Evolutionary conservation across 2,113 vertebrate species (phyloP).

Genomic region (Scalopus aquaticus): DNA sequence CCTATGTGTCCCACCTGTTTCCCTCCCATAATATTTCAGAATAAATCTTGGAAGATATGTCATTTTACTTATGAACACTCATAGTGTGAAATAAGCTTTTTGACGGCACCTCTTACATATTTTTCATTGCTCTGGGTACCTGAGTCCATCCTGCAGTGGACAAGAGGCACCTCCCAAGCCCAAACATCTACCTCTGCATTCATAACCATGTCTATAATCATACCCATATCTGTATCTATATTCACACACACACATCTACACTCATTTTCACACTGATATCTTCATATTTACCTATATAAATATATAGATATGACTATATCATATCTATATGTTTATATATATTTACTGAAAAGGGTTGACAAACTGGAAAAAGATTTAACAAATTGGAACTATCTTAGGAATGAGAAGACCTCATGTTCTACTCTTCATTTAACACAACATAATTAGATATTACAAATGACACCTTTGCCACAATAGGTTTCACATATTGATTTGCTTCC

Average conservation of each 20-base stretch:
- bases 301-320: background rate
- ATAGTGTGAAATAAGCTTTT: background rate
- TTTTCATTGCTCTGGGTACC: background rate
- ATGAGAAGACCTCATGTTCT: background rate
- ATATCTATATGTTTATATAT: background rate
- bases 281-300: background rate
- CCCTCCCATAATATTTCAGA: background rate
- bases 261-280: background rate
- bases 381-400: background rate
- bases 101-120: background rate
- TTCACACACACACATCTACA: background rate
- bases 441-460: background rate
- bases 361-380: background rate
- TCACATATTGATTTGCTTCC: background rate
- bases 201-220: background rate
- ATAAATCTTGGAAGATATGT: background rate
- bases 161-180: background rate
- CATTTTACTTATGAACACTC: constrained; percentile 19
- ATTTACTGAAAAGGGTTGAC: background rate
- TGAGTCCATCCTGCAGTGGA: background rate
- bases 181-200: background rate
- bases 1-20: background rate
- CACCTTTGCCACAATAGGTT: background rate
- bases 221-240: background rate
- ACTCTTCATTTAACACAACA: background rate